A percentile compares a stretch with the other conserved stretches of the same genome.
Evolutionary conservation across 2,113 vertebrate species (phyloP).

Genomic region (Poeciliopsis prolifica): DNA sequence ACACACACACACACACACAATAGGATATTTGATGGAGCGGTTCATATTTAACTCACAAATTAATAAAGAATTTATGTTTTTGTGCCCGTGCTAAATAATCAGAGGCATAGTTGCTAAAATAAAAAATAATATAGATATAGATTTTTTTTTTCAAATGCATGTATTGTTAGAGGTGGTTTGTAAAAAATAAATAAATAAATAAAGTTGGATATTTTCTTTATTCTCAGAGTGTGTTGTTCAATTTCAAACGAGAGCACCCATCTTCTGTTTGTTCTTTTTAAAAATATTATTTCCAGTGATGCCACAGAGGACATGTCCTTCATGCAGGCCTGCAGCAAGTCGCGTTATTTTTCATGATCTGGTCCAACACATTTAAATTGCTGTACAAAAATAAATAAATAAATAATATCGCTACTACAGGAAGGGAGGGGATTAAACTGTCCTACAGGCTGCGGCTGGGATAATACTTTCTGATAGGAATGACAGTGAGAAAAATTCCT

Average conservation of each 20-base stretch:
- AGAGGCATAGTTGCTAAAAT: too few species aligned
- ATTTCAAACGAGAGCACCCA: too few species aligned
- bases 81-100: too few species aligned
- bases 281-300: neutral
- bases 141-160: neutral
- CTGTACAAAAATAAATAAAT: neutral
- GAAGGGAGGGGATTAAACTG: neutral
- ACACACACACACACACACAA: too few species aligned
- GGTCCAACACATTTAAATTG: neutral
- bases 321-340: neutral
- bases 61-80: too few species aligned
- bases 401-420: neutral
- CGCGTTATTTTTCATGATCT: neutral
- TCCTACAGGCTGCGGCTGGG: neutral
- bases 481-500: neutral
- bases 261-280: neutral
- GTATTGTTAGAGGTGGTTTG: too few species aligned
- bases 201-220: neutral
- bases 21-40: too few species aligned
- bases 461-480: neutral
- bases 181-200: neutral
- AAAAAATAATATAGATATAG: neutral
- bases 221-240: too few species aligned
- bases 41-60: too few species aligned
- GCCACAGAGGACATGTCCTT: neutral